A percentile compares a stretch with the other conserved stretches of the same genome.
These are phyloP conservation scores for Pipistrellus pipistrellus DNA, from an alignment of 2,797 vertebrate species.

Conservation along the genomic window DNA sequence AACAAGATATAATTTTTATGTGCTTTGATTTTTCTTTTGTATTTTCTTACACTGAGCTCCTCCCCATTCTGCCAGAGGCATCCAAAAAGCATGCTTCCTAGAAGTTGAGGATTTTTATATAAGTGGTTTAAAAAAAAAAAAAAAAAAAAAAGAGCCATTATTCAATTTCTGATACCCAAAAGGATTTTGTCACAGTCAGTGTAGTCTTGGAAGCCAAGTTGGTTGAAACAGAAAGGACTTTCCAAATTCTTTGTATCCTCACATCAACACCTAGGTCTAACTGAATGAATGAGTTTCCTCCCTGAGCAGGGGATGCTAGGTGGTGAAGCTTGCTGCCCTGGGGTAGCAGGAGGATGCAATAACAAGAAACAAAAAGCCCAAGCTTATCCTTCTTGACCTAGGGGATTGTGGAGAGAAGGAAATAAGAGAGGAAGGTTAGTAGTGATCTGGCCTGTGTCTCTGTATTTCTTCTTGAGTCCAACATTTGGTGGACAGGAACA, in stretches of 20 bases:
- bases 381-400: background rate
- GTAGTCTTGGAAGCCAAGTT: background rate
- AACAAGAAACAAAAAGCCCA: background rate
- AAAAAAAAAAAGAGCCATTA: background rate
- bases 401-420: background rate
- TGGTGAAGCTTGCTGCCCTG: background rate
- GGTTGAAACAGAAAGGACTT: conserved; percentile 10
- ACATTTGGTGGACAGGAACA: background rate
- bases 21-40: background rate
- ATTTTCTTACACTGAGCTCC: conserved; percentile 34
- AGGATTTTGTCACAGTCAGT: background rate
- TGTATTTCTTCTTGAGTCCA: background rate
- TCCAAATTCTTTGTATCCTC: background rate
- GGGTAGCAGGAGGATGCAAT: background rate
- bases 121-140: background rate
- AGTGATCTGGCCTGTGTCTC: background rate
- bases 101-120: conserved; percentile 20
- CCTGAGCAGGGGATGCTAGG: background rate
- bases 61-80: background rate
- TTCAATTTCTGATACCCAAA: background rate
- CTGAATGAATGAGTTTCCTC: background rate
- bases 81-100: background rate
- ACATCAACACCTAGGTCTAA: accelerated
- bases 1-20: background rate
- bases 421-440: background rate